Evolutionary conservation across 1,140 invertebrate genomes (phyloP).

Genomic region (Mesaphorura yosii): DNA sequence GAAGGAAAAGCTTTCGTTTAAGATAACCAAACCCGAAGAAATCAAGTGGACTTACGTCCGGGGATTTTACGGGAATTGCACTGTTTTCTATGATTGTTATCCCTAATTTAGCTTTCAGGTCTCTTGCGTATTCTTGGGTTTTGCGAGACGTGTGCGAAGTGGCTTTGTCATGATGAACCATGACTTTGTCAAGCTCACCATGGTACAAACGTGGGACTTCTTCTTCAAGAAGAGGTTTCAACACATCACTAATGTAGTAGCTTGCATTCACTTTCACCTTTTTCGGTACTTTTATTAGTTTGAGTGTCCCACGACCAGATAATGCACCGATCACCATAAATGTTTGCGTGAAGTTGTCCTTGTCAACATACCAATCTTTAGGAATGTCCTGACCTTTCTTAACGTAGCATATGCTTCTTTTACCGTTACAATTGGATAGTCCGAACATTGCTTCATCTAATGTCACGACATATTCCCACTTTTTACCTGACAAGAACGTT

Average conservation of each 20-base stretch:
- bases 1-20: neutral
- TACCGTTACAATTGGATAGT: neutral
- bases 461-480: slow-evolving; percentile 8
- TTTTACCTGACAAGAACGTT: slow-evolving; percentile 2
- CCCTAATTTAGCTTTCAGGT: neutral
- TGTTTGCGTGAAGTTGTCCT: neutral
- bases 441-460: slow-evolving; percentile 7
- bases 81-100: neutral
- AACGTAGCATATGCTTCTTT: slow-evolving; percentile 5
- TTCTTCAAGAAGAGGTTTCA: slow-evolving; percentile 1
- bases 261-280: slow-evolving; percentile 2
- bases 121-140: neutral
- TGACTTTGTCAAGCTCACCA: neutral
- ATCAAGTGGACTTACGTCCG: neutral
- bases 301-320: slow-evolving; percentile 2
- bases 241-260: slow-evolving; percentile 1
- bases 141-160: neutral
- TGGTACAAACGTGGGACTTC: neutral
- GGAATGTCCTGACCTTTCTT: neutral
- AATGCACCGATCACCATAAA: slow-evolving; percentile 9
- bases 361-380: neutral
- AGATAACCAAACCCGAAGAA: neutral
- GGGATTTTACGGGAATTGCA: neutral
- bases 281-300: neutral
- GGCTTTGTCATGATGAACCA: slow-evolving; percentile 2